These are phyloP conservation scores for Hexactinellida sp. DNA, from an alignment of 37 sponge, comb jelly and placozoan species.

Conservation along the genomic window DNA sequence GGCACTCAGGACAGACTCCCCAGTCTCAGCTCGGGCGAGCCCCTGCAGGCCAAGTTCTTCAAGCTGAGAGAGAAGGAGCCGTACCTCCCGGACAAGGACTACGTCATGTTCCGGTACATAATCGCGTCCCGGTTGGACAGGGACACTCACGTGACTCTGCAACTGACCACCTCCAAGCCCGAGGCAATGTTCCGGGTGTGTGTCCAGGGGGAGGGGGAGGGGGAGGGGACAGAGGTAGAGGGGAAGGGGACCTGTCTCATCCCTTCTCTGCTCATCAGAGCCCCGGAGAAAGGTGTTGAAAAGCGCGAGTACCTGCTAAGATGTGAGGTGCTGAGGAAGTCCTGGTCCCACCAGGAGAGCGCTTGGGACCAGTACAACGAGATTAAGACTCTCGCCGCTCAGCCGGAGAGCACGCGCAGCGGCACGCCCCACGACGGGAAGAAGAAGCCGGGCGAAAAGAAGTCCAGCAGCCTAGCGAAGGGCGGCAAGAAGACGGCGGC, in stretches of 20 bases:
- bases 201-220: slow-evolving; percentile 27
- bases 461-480: not conserved
- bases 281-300: slow-evolving; percentile 22
- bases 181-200: slow-evolving; percentile 58
- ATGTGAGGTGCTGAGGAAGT: slow-evolving; percentile 46
- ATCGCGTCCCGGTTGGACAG: slow-evolving; percentile 21
- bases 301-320: slow-evolving; percentile 55
- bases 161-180: slow-evolving; percentile 61
- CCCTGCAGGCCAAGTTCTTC: slow-evolving; percentile 17
- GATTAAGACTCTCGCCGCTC: not conserved
- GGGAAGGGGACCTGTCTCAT: slow-evolving; percentile 13
- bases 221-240: not conserved
- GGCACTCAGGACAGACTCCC: slow-evolving; percentile 23
- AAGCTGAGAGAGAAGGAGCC: slow-evolving; percentile 52
- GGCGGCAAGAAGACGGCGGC: not conserved
- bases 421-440: slow-evolving; percentile 56
- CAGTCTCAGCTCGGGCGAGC: not conserved
- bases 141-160: slow-evolving; percentile 50
- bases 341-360: slow-evolving; percentile 64
- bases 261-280: not conserved
- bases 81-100: slow-evolving; percentile 70
- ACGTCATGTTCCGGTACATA: slow-evolving; percentile 53
- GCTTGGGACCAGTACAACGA: slow-evolving; percentile 32
- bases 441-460: not conserved
- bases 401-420: slow-evolving; percentile 25